phyloP scores from a whole-genome alignment of 2,797 vertebrate species.

The Muscicapa striata region DNA sequence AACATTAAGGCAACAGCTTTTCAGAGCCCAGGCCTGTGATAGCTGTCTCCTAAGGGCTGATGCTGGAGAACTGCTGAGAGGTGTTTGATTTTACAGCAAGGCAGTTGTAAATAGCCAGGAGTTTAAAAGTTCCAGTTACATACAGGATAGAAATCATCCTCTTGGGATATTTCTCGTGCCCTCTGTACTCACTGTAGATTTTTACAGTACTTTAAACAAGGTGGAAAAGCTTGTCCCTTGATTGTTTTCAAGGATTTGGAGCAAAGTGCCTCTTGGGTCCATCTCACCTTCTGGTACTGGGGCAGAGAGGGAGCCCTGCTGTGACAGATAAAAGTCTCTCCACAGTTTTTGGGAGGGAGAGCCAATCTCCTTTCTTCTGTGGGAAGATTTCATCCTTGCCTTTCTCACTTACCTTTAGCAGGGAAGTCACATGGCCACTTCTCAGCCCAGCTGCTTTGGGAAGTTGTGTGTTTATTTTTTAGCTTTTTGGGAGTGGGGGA shows the following conservation, averaged over 20 bases:
- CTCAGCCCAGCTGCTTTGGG: not conserved
- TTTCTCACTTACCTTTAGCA: not conserved
- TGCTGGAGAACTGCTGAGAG: not conserved
- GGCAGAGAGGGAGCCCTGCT: not conserved
- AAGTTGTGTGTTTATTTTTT: not conserved
- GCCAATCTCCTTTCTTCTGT: not conserved
- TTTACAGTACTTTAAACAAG: not conserved
- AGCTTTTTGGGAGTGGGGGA: accelerated
- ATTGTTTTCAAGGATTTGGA: not conserved
- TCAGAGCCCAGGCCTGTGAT: not conserved
- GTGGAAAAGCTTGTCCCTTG: not conserved
- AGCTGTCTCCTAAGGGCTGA: not conserved
- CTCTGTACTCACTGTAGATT: not conserved
- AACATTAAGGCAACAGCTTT: not conserved
- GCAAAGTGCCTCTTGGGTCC: not conserved
- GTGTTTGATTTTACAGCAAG: not conserved
- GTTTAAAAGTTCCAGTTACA: not conserved
- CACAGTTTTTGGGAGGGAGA: not conserved
- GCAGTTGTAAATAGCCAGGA: not conserved
- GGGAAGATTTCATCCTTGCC: not conserved
- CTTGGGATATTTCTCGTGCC: not conserved
- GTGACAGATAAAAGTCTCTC: not conserved
- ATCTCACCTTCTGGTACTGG: not conserved
- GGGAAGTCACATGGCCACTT: not conserved
- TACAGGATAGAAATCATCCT: not conserved